Percentiles rank a stretch among this genome's conserved stretches.
These are phyloP conservation scores for Sinhomidia bicolor DNA, from an alignment of 2,888 invertebrate genomes.

Conservation along the genomic window DNA sequence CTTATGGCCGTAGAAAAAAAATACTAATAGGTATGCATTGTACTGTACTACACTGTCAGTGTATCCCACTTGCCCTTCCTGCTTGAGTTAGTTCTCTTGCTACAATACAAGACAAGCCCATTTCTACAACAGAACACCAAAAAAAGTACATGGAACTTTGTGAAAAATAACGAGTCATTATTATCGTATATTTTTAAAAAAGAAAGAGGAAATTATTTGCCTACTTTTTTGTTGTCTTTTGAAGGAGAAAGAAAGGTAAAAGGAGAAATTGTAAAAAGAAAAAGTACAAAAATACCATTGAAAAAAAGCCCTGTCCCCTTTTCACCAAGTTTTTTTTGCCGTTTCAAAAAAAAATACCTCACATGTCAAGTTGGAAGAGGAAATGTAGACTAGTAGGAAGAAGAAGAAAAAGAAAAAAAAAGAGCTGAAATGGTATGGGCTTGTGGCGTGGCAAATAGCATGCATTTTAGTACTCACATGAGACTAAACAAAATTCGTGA, in stretches of 20 bases:
- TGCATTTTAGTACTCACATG: conserved; percentile 44
- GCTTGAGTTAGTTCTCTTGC: background rate
- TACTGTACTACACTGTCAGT: background rate
- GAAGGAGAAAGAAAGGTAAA: background rate
- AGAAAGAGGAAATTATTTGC: background rate
- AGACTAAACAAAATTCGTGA: conserved; percentile 46
- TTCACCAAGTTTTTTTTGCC: conserved; percentile 24
- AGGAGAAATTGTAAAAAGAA: background rate
- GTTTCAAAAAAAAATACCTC: background rate
- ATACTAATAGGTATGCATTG: no score
- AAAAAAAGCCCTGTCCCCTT: background rate
- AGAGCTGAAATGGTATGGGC: background rate
- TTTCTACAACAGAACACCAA: background rate
- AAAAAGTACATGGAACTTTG: background rate
- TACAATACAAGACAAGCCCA: background rate
- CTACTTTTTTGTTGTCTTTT: background rate
- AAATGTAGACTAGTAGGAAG: background rate
- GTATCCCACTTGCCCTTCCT: background rate
- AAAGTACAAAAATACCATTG: background rate
- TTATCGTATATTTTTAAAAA: background rate
- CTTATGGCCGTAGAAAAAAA: conserved; percentile 1
- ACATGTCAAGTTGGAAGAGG: background rate
- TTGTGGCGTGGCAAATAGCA: conserved; percentile 41
- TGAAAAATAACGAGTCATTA: background rate
- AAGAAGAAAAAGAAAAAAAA: background rate